These are phyloP conservation scores for Drosophila pseudotalamancana DNA, from an alignment of 2,888 invertebrate genomes.

Conservation along the genomic window DNA sequence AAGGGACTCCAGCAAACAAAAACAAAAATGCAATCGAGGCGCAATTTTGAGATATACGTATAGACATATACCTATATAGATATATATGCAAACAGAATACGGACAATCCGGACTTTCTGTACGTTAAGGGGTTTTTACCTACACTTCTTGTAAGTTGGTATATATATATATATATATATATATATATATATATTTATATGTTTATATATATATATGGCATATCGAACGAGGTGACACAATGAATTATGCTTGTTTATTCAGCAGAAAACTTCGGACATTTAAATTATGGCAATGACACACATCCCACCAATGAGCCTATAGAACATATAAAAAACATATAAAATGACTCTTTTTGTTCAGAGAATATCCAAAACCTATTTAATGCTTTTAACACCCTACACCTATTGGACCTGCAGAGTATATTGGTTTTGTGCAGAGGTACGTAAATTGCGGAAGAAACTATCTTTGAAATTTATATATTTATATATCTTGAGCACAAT, in stretches of 20 bases:
- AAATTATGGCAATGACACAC: slow-evolving; percentile 59
- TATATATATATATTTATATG: slow-evolving; percentile 5
- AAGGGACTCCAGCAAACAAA: slow-evolving; percentile 32
- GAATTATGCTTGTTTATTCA: slow-evolving; percentile 64
- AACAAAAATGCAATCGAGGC: slow-evolving; percentile 53
- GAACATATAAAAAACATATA: not conserved
- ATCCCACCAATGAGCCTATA: slow-evolving; percentile 22
- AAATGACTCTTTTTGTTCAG: too few relatives aligned
- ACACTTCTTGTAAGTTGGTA: too few relatives aligned
- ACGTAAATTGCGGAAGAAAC: too few relatives aligned
- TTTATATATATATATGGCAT: slow-evolving; percentile 20
- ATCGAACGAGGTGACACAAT: slow-evolving; percentile 71
- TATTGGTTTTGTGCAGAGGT: too few relatives aligned
- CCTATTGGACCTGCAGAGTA: too few relatives aligned
- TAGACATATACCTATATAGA: not conserved
- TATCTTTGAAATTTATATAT: too few relatives aligned
- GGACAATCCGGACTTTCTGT: too few relatives aligned
- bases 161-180: not conserved
- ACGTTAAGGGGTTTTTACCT: too few relatives aligned
- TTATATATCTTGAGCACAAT: too few relatives aligned
- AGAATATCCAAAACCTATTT: too few relatives aligned
- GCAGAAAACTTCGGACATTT: slow-evolving; percentile 50
- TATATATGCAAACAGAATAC: slow-evolving; percentile 10
- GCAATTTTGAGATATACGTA: slow-evolving; percentile 33
- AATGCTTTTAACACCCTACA: too few relatives aligned